Conservation (phyloP, 2,888 invertebrate species). For the Lepas anatifera region DNA sequence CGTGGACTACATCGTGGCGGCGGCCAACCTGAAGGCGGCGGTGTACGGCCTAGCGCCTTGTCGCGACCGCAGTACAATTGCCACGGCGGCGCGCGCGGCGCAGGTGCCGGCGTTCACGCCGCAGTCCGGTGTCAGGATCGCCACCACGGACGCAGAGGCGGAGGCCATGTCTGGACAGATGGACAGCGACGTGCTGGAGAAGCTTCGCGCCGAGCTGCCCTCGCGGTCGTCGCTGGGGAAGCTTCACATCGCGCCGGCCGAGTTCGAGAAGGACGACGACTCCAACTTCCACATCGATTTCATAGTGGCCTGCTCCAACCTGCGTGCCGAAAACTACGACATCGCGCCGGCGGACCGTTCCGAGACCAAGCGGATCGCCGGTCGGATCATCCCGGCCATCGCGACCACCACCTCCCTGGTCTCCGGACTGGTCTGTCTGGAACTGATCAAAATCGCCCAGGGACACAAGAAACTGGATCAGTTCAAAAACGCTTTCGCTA, state of each 20-base stretch:
- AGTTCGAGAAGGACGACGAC: conserved; percentile 99
- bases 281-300: conserved; percentile 98
- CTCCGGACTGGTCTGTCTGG: conserved; percentile 84
- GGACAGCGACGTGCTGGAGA: background rate
- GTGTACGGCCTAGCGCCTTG: conserved; percentile 68
- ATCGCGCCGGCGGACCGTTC: conserved; percentile 90
- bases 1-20: conserved; percentile 80
- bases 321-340: conserved; percentile 91
- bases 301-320: conserved; percentile 92
- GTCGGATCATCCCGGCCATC: conserved; percentile 87
- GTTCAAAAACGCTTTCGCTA: conserved; percentile 96
- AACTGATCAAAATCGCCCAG: conserved; percentile 74
- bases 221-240: conserved; percentile 24
- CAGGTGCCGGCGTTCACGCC: conserved; percentile 80
- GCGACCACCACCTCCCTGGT: conserved; percentile 98
- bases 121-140: conserved; percentile 87
- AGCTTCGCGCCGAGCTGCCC: conserved; percentile 22
- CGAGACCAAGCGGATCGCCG: conserved; percentile 41
- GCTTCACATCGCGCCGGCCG: conserved; percentile 65
- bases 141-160: conserved; percentile 88
- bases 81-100: conserved; percentile 49
- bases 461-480: conserved; percentile 49
- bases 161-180: conserved; percentile 34
- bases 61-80: conserved; percentile 53
- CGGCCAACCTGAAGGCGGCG: conserved; percentile 77